A percentile compares a stretch with the other conserved stretches of the same genome.
These are phyloP conservation scores for Nerophis lumbriciformis DNA, from an alignment of 2,113 vertebrate species.

Conservation along the genomic window DNA sequence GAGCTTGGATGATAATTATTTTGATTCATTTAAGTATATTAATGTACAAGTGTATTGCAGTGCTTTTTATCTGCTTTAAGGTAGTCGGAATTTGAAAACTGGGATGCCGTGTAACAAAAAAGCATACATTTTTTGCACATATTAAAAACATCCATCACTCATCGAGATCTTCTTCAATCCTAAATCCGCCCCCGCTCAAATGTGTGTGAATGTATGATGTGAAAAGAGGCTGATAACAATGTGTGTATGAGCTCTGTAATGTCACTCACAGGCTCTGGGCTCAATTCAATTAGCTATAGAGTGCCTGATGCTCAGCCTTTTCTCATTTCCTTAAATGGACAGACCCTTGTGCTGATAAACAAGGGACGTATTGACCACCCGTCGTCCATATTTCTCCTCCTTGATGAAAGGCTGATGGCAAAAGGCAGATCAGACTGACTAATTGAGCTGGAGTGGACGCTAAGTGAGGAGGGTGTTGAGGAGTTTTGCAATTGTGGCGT, in stretches of 20 bases:
- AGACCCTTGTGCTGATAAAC: conserved; percentile 77
- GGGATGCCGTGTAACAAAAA: too few species aligned
- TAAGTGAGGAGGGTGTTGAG: conserved; percentile 51
- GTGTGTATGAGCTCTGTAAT: conserved; percentile 72
- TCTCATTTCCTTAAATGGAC: conserved; percentile 90
- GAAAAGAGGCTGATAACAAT: conserved; percentile 75
- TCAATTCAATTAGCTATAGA: conserved; percentile 82
- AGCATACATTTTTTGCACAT: too few species aligned
- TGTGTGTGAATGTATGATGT: conserved; percentile 54
- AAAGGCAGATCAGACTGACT: conserved; percentile 80
- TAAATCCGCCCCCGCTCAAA: not conserved
- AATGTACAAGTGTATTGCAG: too few species aligned
- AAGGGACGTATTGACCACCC: conserved; percentile 79
- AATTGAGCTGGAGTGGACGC: conserved; percentile 64
- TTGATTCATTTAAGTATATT: too few species aligned
- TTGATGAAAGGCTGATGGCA: conserved; percentile 83
- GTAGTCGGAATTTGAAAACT: too few species aligned
- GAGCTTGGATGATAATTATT: too few species aligned
- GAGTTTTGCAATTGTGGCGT: conserved; percentile 78
- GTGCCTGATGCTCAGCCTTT: conserved; percentile 78
- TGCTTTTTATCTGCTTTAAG: too few species aligned
- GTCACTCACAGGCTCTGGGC: conserved; percentile 69
- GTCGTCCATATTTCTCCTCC: conserved; percentile 78
- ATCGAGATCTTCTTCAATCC: too few species aligned
- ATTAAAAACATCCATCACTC: too few species aligned